Evolutionary conservation across 2,113 vertebrate genomes (phyloP).

Genomic region (Narcine bancroftii): DNA sequence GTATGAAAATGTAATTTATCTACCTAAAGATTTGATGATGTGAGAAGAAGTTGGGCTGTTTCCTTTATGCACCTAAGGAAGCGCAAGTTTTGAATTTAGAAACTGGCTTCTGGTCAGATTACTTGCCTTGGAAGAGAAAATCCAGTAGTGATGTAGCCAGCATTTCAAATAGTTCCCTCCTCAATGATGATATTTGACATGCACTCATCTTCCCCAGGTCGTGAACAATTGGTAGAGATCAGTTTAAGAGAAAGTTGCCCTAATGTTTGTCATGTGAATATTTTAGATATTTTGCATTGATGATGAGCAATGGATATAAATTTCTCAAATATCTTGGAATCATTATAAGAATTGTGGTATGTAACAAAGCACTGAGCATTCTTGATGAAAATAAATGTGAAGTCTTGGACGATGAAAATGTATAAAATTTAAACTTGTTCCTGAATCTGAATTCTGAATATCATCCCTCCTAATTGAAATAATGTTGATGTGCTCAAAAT

Average conservation of each 20-base stretch:
- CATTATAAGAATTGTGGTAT: too few species aligned
- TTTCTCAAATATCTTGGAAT: too few species aligned
- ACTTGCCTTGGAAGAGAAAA: neutral
- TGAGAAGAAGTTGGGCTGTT: neutral
- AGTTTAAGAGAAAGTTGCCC: neutral
- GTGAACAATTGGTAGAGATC: neutral
- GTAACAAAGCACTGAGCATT: too few species aligned
- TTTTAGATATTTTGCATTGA: too few species aligned
- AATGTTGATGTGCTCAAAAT: too few species aligned
- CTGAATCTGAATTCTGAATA: too few species aligned
- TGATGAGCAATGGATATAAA: too few species aligned
- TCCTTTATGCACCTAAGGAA: neutral
- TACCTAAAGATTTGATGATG: neutral
- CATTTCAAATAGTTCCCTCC: neutral
- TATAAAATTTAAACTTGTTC: too few species aligned
- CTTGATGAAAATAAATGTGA: too few species aligned
- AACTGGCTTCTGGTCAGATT: neutral
- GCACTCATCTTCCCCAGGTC: neutral
- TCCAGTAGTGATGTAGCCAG: neutral
- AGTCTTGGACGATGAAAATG: too few species aligned
- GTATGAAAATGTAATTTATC: neutral
- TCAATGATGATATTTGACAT: neutral
- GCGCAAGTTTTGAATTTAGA: neutral
- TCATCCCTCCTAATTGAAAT: too few species aligned
- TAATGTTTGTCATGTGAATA: too few species aligned